These are phyloP conservation scores for Tethea ocularis DNA, from an alignment of 2,888 invertebrate species.

Conservation along the genomic window DNA sequence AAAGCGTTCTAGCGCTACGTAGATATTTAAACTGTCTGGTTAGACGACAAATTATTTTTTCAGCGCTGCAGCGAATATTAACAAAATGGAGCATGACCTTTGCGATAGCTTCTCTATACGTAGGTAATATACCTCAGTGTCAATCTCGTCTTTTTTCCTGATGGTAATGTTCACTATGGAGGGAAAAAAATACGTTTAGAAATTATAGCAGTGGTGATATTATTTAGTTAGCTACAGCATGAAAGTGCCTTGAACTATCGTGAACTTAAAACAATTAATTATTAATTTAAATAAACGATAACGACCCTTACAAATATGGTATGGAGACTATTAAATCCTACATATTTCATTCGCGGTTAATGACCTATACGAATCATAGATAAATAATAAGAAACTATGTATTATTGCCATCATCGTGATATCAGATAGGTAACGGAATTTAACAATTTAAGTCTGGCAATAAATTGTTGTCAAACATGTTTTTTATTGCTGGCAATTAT, in stretches of 20 bases:
- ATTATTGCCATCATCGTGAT: not conserved
- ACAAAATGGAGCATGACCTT: no score
- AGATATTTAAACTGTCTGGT: no score
- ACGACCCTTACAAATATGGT: not conserved
- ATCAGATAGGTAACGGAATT: not conserved
- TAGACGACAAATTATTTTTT: no score
- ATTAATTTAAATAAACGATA: not conserved
- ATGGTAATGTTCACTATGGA: no score
- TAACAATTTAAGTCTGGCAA: not conserved
- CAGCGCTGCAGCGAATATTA: no score
- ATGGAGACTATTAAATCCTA: not conserved
- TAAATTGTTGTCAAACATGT: constrained; percentile 1
- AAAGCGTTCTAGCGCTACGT: no score
- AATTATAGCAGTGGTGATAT: no score
- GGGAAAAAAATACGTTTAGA: no score
- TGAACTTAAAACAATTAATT: not conserved
- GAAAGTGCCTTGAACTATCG: not conserved
- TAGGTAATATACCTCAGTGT: no score
- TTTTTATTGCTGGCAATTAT: not conserved
- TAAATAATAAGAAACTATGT: not conserved
- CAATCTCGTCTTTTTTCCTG: no score
- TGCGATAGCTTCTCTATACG: no score
- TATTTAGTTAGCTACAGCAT: no score
- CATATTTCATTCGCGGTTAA: not conserved
- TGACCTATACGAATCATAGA: not conserved